Percentiles rank a stretch among this genome's conserved stretches.
Conservation (phyloP, 2,888 invertebrate species). For the Phytoseiulus persimilis region DNA sequence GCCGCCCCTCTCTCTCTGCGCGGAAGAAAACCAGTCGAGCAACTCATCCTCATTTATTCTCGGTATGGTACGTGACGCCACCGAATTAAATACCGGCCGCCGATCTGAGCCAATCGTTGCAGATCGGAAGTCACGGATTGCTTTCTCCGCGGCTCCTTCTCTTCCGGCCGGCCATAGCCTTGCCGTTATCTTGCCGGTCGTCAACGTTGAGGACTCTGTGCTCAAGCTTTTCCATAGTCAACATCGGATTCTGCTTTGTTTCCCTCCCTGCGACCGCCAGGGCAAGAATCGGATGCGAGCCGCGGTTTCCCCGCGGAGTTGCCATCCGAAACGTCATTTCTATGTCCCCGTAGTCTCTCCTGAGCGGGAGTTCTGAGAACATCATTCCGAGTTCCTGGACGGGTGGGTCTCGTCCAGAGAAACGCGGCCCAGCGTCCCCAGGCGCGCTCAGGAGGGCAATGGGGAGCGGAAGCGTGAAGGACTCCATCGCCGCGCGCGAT, state of each 20-base stretch:
- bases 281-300: not conserved
- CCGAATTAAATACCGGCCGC: not conserved
- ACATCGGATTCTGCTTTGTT: not conserved
- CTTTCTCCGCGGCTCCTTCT: not conserved
- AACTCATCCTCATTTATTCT: not conserved
- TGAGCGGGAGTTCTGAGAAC: no score
- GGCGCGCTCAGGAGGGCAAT: not conserved
- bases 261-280: not conserved
- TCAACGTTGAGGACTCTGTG: not conserved
- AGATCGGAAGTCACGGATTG: not conserved
- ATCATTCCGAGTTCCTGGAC: no score
- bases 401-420: no score
- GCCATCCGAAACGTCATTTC: no score
- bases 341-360: no score
- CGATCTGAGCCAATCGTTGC: not conserved
- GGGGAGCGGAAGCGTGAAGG: not conserved
- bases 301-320: not conserved
- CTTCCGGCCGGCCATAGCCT: not conserved
- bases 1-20: no score
- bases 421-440: no score
- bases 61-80: not conserved
- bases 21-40: no score
- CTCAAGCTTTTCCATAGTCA: not conserved
- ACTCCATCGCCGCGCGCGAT: no score
- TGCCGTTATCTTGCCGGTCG: not conserved